These are phyloP conservation scores for Ephestia elutella DNA, from an alignment of 1,140 invertebrate species.

Conservation along the genomic window DNA sequence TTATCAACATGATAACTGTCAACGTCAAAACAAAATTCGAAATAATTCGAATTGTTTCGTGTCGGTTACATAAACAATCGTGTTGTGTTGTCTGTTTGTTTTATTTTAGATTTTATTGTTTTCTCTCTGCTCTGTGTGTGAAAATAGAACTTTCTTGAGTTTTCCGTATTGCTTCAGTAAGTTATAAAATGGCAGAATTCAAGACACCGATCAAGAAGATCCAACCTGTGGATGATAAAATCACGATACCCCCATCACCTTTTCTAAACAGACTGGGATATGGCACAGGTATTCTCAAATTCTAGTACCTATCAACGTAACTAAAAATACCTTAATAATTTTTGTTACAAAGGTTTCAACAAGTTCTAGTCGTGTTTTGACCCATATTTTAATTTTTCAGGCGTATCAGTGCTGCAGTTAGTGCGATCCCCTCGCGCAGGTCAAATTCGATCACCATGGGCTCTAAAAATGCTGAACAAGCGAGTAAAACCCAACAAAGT, in stretches of 20 bases:
- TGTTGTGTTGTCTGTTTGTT: too few relatives aligned
- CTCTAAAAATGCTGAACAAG: constrained; percentile 82
- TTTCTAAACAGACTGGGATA: constrained; percentile 81
- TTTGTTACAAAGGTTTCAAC: too few relatives aligned
- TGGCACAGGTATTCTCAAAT: constrained; percentile 79
- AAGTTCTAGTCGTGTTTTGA: too few relatives aligned
- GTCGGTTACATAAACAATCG: too few relatives aligned
- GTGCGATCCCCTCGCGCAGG: constrained; percentile 81
- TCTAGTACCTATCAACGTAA: constrained; percentile 1
- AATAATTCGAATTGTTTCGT: too few relatives aligned
- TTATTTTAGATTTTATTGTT: too few relatives aligned
- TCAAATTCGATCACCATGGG: constrained; percentile 85
- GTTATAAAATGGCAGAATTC: constrained; percentile 50
- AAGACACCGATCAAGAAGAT: constrained; percentile 54
- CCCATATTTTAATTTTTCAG: constrained; percentile 49
- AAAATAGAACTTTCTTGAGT: too few relatives aligned
- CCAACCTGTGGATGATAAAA: constrained; percentile 36
- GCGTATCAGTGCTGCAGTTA: constrained; percentile 84
- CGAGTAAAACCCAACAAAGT: constrained; percentile 56
- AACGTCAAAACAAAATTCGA: too few relatives aligned
- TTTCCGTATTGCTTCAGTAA: not conserved
- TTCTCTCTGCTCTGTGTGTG: too few relatives aligned
- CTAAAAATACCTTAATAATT: too few relatives aligned
- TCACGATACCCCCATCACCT: constrained; percentile 79
- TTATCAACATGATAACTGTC: too few relatives aligned